Evolutionary conservation across 2,888 invertebrate species (phyloP).

Genomic region (Sthenelais limicola): DNA sequence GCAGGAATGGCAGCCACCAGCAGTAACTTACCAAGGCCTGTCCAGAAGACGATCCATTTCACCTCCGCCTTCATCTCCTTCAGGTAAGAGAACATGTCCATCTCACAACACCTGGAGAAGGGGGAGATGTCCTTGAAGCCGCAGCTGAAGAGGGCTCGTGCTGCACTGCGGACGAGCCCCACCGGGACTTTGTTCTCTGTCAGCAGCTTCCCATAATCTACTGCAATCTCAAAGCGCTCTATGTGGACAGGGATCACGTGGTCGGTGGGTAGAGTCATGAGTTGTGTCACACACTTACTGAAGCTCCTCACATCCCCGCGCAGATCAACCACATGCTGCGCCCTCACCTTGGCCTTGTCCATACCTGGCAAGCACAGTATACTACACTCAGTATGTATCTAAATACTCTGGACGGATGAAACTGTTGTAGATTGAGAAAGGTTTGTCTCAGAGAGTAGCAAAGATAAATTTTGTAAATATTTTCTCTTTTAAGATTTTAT

Average conservation of each 20-base stretch:
- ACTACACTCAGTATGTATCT: too few species aligned
- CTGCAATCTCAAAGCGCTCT: constrained; percentile 50
- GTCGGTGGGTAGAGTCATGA: constrained; percentile 4
- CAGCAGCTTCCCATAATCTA: constrained; percentile 51
- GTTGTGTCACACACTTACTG: background rate
- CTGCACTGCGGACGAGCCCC: constrained; percentile 47
- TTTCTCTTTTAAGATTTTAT: too few species aligned
- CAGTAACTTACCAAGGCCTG: constrained; percentile 57
- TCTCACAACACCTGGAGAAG: constrained; percentile 65
- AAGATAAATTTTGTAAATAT: too few species aligned
- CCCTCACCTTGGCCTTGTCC: background rate
- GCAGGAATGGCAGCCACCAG: constrained; percentile 62
- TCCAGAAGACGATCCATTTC: constrained; percentile 52
- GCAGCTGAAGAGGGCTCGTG: constrained; percentile 57
- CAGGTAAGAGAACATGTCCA: constrained; percentile 49
- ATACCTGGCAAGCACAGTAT: too few species aligned
- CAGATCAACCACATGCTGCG: constrained; percentile 16
- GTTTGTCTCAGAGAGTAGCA: too few species aligned
- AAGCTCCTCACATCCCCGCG: constrained; percentile 1
- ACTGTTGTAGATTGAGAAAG: too few species aligned
- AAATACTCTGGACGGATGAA: too few species aligned
- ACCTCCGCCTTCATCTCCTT: constrained; percentile 9
- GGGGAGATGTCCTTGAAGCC: constrained; percentile 65
- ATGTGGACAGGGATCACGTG: constrained; percentile 25
- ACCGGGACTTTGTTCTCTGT: constrained; percentile 53